A percentile compares a stretch with the other conserved stretches of the same genome.
Conservation (phyloP, 2,797 vertebrate species). For the Trachurus trachurus region DNA sequence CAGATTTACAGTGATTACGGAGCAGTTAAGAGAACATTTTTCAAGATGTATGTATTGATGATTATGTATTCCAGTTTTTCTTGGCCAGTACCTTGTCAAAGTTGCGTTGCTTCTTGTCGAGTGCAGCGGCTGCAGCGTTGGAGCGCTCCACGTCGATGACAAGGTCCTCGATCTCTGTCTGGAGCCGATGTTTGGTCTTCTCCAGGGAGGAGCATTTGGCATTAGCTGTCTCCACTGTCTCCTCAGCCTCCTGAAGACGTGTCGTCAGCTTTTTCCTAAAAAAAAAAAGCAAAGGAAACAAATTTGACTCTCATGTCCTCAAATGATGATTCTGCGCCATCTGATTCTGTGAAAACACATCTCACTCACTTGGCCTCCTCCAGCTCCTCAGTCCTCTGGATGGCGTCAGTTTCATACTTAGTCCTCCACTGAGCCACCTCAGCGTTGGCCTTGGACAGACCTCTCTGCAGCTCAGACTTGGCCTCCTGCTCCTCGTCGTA, state of each 20-base stretch:
- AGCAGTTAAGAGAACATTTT: background rate
- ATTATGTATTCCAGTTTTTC: background rate
- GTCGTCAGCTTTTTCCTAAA: slow-evolving; percentile 92
- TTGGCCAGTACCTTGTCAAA: slow-evolving; percentile 86
- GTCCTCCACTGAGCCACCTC: slow-evolving; percentile 97
- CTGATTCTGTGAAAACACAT: background rate
- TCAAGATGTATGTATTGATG: background rate
- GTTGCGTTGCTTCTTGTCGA: slow-evolving; percentile 96
- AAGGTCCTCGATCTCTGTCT: slow-evolving; percentile 94
- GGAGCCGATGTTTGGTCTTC: slow-evolving; percentile 95
- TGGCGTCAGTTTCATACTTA: slow-evolving; percentile 95
- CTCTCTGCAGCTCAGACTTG: slow-evolving; percentile 92
- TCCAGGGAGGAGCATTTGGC: slow-evolving; percentile 95
- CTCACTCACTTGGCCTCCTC: slow-evolving; percentile 93
- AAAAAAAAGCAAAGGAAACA: background rate
- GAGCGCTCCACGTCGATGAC: slow-evolving; percentile 91
- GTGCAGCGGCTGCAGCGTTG: slow-evolving; percentile 87
- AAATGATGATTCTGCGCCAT: background rate
- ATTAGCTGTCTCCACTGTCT: slow-evolving; percentile 89
- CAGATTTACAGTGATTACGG: no score
- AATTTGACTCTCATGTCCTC: background rate
- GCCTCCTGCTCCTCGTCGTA: slow-evolving; percentile 94
- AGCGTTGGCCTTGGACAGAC: slow-evolving; percentile 92
- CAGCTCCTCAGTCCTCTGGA: slow-evolving; percentile 94
- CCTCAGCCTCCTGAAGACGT: slow-evolving; percentile 93